Base-by-base conservation (phyloP, 2,113 vertebrate species). In the Centropristis striata region DNA sequence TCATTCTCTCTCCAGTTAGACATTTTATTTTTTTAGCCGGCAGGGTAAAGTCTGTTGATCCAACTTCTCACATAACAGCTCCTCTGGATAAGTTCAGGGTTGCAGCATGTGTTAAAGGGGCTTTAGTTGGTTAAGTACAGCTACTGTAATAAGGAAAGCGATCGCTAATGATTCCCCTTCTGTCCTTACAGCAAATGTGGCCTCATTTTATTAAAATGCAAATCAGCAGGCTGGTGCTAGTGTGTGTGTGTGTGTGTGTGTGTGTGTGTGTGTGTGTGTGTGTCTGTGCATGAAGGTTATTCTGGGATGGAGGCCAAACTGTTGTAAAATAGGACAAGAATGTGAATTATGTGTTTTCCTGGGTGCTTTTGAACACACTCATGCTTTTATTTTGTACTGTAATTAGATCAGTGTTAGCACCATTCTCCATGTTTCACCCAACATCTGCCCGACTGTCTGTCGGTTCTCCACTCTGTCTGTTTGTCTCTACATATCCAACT, bases 291-390 rank as follows among this genome's bases (percentile, higher is more conserved):
- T 28, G 36, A 21, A 44, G 36, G 77, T 78, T 78, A 65, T 84
- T 86, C 80, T 85, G 81, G 84, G 91, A 79, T 1, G 21, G 42
- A 67, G 77, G 83, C 78, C 88, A 91, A 80, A 72, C 7, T 55
- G n/a, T 59, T 78, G 70, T 82, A 69, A 91, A 92, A 90, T 83
- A 81, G 86, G 86, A 86, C 85, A 89, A 88, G 85, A 90, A 91
- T 91, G 81, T 78, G 83, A 91, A 86, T 80, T 44, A 90, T 88
- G 81, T 79, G 71, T 86, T 89, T 81, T 88, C 70, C 69, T 81
- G 63, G 70, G 57, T 58, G 83, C 78, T 80, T 72, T 77, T 32
- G 41, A 73, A 67, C 59, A 71, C 76, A 71, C 60, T 67, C 64
- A 36, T 58, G 53, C 66, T 78, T 77, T 83, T 46, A 73, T 79